Evolutionary conservation across 2,888 invertebrate species (phyloP).

Genomic region (Belgica antarctica): DNA sequence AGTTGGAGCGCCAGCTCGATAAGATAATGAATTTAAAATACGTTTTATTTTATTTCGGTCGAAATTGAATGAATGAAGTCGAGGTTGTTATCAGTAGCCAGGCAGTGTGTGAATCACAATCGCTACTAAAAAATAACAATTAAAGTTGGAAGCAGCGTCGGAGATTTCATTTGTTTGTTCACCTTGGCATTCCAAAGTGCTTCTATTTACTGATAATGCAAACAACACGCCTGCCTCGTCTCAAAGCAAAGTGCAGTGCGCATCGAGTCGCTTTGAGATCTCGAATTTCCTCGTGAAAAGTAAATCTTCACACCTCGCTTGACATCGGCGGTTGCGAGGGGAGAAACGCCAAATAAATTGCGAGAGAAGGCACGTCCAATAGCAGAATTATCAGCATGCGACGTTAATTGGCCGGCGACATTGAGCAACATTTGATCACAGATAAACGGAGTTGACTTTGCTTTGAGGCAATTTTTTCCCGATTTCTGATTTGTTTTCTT

Average conservation of each 20-base stretch:
- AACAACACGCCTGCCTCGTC: neutral
- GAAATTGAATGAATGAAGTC: neutral
- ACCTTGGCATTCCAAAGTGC: conserved; percentile 20
- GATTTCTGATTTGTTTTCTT: neutral
- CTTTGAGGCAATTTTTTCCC: neutral
- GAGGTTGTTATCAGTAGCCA: conserved; percentile 8
- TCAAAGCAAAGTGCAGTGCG: conserved; percentile 13
- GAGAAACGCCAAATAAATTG: no score
- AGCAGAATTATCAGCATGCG: conserved; percentile 3
- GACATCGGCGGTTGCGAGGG: neutral
- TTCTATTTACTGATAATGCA: neutral
- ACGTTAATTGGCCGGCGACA: conserved; percentile 16
- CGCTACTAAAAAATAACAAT: neutral
- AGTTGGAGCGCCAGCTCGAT: neutral
- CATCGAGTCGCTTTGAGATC: neutral
- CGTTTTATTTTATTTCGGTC: no score
- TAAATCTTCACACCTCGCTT: neutral
- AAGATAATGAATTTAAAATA: neutral
- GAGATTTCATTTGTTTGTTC: neutral
- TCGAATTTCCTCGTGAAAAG: neutral
- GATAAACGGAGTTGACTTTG: conserved; percentile 1
- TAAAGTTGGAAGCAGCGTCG: neutral
- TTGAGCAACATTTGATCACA: neutral
- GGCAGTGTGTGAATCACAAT: neutral
- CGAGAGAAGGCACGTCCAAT: no score